Conservation (phyloP, 1,140 invertebrate species). For the Lethrus apterus region DNA sequence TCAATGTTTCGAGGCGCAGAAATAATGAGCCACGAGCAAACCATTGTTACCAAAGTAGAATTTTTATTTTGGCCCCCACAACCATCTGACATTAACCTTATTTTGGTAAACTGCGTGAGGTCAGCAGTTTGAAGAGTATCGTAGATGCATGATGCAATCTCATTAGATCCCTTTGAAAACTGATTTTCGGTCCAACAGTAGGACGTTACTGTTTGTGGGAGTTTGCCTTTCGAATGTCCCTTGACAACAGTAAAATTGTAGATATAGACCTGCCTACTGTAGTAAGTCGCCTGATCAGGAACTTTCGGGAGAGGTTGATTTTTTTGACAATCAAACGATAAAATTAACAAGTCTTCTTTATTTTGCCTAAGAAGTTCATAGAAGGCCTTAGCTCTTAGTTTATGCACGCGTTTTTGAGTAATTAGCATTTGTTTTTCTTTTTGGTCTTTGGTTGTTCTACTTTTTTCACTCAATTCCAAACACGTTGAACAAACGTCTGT, state of each 20-base stretch:
- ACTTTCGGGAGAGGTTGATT: conserved; percentile 34
- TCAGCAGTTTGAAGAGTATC: too few relatives aligned
- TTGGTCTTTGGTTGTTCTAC: neutral
- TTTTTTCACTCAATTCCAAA: conserved; percentile 4
- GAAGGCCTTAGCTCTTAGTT: neutral
- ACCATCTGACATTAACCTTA: too few relatives aligned
- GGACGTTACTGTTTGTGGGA: too few relatives aligned
- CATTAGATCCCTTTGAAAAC: too few relatives aligned
- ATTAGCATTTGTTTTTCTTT: neutral
- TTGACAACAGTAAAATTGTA: conserved; percentile 38
- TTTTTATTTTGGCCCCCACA: too few relatives aligned
- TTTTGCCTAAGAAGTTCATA: neutral
- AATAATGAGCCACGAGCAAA: too few relatives aligned
- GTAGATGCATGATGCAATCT: too few relatives aligned
- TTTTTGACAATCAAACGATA: conserved; percentile 42
- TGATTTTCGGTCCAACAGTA: too few relatives aligned
- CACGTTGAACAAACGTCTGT: conserved; percentile 1
- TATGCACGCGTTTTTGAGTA: conserved; percentile 1
- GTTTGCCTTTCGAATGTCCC: conserved; percentile 28
- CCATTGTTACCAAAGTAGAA: too few relatives aligned
- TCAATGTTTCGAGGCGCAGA: too few relatives aligned
- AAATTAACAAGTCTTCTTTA: conserved; percentile 16
- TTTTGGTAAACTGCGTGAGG: too few relatives aligned
- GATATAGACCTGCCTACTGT: conserved; percentile 34
- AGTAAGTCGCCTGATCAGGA: conserved; percentile 34